A percentile compares a stretch with the other conserved stretches of the same genome.
phyloP scores from a whole-genome alignment of 2,888 invertebrate genomes.

The Limnephilus auricula region DNA sequence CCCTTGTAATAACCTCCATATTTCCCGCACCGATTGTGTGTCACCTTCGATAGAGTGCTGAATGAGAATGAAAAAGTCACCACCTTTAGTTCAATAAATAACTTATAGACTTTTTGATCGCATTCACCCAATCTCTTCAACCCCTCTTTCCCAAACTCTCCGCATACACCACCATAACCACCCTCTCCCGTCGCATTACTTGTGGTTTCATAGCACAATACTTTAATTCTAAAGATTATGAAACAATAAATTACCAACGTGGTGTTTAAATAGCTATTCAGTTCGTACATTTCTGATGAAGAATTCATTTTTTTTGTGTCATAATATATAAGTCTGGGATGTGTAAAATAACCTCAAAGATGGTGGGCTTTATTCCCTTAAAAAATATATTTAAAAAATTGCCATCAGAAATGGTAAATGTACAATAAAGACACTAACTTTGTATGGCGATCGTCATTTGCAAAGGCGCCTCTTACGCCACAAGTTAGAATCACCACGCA shows the following conservation, averaged over 20 bases:
- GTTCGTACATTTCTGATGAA: too few relatives aligned
- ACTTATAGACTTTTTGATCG: conserved; percentile 43
- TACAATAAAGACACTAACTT: too few relatives aligned
- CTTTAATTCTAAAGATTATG: neutral
- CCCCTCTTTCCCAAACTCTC: neutral
- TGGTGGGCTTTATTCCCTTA: too few relatives aligned
- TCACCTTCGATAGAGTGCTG: conserved; percentile 64
- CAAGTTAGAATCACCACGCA: too few relatives aligned
- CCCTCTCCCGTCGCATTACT: neutral
- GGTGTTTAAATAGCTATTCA: too few relatives aligned
- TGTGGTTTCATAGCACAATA: neutral
- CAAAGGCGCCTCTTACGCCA: too few relatives aligned
- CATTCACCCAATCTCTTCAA: conserved; percentile 16
- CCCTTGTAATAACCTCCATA: conserved; percentile 59
- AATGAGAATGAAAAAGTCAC: conserved; percentile 64
- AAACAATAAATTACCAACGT: neutral
- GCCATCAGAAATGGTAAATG: too few relatives aligned
- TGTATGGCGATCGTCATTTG: too few relatives aligned
- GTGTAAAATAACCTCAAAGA: too few relatives aligned
- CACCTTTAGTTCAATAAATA: conserved; percentile 55
- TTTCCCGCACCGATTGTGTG: conserved; percentile 62
- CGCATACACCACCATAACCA: neutral
- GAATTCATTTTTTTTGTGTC: too few relatives aligned
- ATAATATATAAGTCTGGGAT: too few relatives aligned
- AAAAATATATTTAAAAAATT: too few relatives aligned